Base-by-base conservation (phyloP, 2,797 vertebrate species). In the Coregonus sp. region DNA sequence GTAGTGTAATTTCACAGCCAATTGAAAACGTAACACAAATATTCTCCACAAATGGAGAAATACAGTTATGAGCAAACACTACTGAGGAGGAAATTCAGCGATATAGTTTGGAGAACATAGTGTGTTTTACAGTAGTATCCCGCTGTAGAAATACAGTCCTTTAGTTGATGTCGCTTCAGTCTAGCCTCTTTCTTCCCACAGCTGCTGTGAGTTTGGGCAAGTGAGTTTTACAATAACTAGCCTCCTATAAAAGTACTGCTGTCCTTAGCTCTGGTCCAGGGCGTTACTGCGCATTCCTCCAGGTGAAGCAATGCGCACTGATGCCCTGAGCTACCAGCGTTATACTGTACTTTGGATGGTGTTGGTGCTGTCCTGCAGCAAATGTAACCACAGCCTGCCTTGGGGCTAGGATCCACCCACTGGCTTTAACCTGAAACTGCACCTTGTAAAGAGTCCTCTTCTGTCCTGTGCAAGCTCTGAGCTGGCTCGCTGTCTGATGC, bases 401-500 rank as follows among this genome's bases (percentile, higher is more conserved):
- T 85, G 80, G 86, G 82, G 83, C 88, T 86, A 84, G 82, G 82
- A 87, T 89, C 90, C 89, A 86, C 86, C 88, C 89, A 86, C 86
- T 61, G 89, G 89, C 77, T 73, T 81, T 78, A 54, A 76, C 79
- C 82, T 73, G 77, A 89, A 89, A 92, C 88, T 92, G 91, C 91
- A 91, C 82, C 85, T 76, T 74, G 6, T 80, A 81, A 47, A 61
- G 25, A 87, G 77, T 54, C 81, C 83, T 77, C 85, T 2, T 25
- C 3, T 4, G 37, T 14, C 20, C 37, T 4, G 50, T 3, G 11
- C 40, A 16, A 61, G 59, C 56, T 7, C 18, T 61, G 56, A 25
- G 56, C n/a, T 20, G 56, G 82, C 86, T 16, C 74, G 87, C 87
- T 77, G 86, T 91, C 93, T 93, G 93, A 92, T 90, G 90, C 92